These are phyloP conservation scores for Epistrophe grossulariae DNA, from an alignment of 2,888 invertebrate species.

Conservation along the genomic window DNA sequence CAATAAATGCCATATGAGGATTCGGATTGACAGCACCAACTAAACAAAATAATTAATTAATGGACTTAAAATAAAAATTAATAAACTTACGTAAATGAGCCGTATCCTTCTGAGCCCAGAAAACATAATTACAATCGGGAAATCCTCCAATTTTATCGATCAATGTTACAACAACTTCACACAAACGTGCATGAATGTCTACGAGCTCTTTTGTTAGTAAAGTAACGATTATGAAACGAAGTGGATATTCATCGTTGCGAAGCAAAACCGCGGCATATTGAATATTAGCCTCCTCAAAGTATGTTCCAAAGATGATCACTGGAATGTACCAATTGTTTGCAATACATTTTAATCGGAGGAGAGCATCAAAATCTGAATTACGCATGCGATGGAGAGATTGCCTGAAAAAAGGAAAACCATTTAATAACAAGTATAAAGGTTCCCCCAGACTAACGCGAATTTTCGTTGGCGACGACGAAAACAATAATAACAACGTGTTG, in stretches of 20 bases:
- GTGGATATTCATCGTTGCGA: conserved; percentile 72
- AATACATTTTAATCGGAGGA: conserved; percentile 79
- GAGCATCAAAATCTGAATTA: conserved; percentile 79
- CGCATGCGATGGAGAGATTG: conserved; percentile 79
- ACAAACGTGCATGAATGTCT: conserved; percentile 80
- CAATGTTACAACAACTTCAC: conserved; percentile 78
- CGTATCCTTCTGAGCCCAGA: conserved; percentile 77
- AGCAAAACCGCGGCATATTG: conserved; percentile 79
- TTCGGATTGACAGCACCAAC: conserved; percentile 78
- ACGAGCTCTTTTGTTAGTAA: conserved; percentile 77
- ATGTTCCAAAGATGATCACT: conserved; percentile 79
- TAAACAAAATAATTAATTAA: conserved; percentile 48
- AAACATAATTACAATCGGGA: conserved; percentile 78
- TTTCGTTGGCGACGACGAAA: too few relatives aligned
- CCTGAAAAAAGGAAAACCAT: conserved; percentile 57
- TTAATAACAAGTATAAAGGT: neutral
- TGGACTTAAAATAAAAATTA: neutral
- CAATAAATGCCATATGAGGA: conserved; percentile 76
- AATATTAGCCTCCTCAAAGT: conserved; percentile 73
- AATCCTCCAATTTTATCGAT: conserved; percentile 79
- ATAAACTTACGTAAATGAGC: conserved; percentile 78
- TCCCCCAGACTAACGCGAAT: too few relatives aligned
- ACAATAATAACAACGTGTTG: too few relatives aligned
- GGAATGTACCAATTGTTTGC: conserved; percentile 80
- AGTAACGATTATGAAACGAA: conserved; percentile 77